Percentiles rank a stretch among this genome's conserved stretches.
These are phyloP conservation scores for Antheraea mylitta DNA, from an alignment of 1,140 invertebrate species.

Conservation along the genomic window DNA sequence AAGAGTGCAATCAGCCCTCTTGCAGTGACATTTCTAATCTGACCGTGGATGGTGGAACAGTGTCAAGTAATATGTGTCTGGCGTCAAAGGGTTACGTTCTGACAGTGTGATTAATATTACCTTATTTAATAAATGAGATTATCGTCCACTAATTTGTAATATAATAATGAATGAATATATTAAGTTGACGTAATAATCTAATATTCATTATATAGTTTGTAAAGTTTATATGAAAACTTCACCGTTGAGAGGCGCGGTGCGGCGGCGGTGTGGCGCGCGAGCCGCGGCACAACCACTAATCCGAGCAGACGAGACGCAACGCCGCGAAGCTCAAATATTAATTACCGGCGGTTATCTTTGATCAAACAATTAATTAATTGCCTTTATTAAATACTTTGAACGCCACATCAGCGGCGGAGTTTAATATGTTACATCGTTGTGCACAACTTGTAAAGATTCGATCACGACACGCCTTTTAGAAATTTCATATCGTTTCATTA, in stretches of 20 bases:
- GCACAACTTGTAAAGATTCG: neutral
- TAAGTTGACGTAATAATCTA: too few species aligned
- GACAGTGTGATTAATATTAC: too few species aligned
- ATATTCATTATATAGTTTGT: neutral
- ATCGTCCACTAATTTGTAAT: too few species aligned
- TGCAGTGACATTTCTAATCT: too few species aligned
- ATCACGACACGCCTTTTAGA: neutral
- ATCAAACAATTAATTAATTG: conserved; percentile 33
- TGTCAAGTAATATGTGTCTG: too few species aligned
- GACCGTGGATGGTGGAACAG: too few species aligned
- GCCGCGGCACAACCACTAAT: conserved; percentile 1
- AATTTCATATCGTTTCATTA: neutral
- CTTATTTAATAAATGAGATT: too few species aligned
- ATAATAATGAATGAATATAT: too few species aligned
- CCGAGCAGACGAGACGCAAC: neutral
- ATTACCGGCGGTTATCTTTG: conserved; percentile 40
- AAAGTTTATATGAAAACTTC: conserved; percentile 6
- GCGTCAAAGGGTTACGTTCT: too few species aligned
- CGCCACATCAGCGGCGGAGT: neutral
- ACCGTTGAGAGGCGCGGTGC: neutral
- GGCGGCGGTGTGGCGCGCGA: neutral
- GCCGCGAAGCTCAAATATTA: conserved; percentile 31
- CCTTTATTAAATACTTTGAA: conserved; percentile 37
- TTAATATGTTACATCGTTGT: neutral
- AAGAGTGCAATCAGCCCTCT: too few species aligned